Evolutionary conservation across 2,888 invertebrate genomes (phyloP).

Genomic region (Macrophya annulata): DNA sequence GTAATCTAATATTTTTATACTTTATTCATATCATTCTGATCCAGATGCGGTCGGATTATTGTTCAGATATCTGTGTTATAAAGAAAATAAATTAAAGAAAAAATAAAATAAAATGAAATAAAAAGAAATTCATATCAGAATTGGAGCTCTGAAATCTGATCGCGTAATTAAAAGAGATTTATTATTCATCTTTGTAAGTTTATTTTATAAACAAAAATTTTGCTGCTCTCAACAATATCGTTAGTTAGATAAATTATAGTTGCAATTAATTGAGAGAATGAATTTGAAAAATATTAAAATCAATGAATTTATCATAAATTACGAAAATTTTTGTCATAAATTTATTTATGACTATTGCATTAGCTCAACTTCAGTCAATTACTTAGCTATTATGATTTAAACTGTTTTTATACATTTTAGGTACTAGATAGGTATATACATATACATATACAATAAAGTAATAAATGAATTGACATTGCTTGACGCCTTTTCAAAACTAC

Average conservation of each 20-base stretch:
- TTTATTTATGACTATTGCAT: not conserved
- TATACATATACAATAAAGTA: too few relatives aligned
- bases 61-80: not conserved
- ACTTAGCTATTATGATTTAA: not conserved
- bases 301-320: not conserved
- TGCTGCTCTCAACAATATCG: too few relatives aligned
- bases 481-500: conserved; percentile 9
- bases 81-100: not conserved
- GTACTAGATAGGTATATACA: not conserved
- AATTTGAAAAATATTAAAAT: not conserved
- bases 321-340: not conserved
- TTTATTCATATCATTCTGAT: conserved; percentile 32
- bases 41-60: conserved; percentile 7
- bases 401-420: conserved; percentile 1
- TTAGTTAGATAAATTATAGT: not conserved
- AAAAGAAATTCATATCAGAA: conserved; percentile 25
- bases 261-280: not conserved
- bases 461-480: not conserved
- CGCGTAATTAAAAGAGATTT: not conserved
- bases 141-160: not conserved
- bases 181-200: not conserved
- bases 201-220: not conserved
- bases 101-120: not conserved
- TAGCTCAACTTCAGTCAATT: not conserved
- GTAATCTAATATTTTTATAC: conserved; percentile 30